Conservation (phyloP, 2,888 invertebrate genomes). For the Thumatha senex region DNA sequence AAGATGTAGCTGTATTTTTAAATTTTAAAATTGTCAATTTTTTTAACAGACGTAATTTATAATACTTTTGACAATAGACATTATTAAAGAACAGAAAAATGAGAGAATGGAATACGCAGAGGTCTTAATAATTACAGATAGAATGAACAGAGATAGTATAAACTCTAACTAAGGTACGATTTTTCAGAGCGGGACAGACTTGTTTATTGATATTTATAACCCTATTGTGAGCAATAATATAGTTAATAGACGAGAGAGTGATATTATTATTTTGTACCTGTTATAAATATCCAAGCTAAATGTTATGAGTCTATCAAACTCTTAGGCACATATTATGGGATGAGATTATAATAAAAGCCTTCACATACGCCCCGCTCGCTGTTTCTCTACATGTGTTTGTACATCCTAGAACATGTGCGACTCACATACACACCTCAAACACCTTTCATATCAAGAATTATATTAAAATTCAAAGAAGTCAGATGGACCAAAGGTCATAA, state of each 20-base stretch:
- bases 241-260: constrained; percentile 33
- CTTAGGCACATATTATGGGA: constrained; percentile 75
- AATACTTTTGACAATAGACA: constrained; percentile 20
- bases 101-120: constrained; percentile 10
- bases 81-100: constrained; percentile 18
- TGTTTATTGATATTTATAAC: constrained; percentile 33
- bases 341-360: constrained; percentile 49
- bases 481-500: constrained; percentile 25
- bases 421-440: constrained; percentile 43
- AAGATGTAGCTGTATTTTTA: constrained; percentile 33
- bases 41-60: constrained; percentile 30
- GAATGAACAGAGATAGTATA: constrained; percentile 54
- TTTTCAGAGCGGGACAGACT: constrained; percentile 67
- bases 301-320: constrained; percentile 62
- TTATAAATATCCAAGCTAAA: constrained; percentile 58
- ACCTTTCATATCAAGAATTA: constrained; percentile 38
- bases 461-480: constrained; percentile 27
- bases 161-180: constrained; percentile 55
- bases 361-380: constrained; percentile 67
- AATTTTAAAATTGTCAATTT: constrained; percentile 52
- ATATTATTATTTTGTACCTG: constrained; percentile 19
- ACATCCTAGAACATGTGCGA: constrained; percentile 56
- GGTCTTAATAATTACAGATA: constrained; percentile 31
- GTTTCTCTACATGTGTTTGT: constrained; percentile 55
- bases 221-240: constrained; percentile 31